Evolutionary conservation across 1,140 invertebrate species (phyloP).

Genomic region (Dryas iulia): DNA sequence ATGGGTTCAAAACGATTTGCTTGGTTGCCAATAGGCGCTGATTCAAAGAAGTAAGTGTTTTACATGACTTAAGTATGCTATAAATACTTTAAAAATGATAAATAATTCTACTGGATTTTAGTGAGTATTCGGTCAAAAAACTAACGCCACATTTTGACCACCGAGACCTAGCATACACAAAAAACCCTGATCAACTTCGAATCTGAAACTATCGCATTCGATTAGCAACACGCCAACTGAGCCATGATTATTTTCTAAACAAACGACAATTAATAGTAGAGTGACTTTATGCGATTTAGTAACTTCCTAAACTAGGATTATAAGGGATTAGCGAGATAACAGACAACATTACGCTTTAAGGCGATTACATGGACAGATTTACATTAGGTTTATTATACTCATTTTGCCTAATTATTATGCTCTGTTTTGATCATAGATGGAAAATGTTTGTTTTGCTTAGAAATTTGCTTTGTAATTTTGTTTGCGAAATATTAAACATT

Average conservation of each 20-base stretch:
- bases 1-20: no score
- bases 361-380: constrained; percentile 2
- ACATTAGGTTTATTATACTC: neutral
- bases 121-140: no score
- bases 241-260: neutral
- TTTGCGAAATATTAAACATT: neutral
- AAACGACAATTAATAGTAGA: constrained; percentile 42
- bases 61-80: no score
- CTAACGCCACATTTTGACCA: no score
- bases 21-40: no score
- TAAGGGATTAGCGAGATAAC: constrained; percentile 39
- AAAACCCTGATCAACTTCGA: no score
- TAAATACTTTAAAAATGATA: no score
- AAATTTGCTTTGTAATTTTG: neutral
- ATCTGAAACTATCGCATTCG: no score
- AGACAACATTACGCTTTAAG: constrained; percentile 19
- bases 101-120: no score
- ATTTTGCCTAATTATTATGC: neutral
- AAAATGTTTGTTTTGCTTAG: neutral
- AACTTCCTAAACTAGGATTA: constrained; percentile 36
- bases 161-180: no score
- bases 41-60: no score
- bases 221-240: no score
- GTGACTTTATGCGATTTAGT: constrained; percentile 18
- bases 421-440: neutral